A percentile compares a stretch with the other conserved stretches of the same genome.
phyloP scores from a whole-genome alignment of 2,113 vertebrate genomes.

The Isurus oxyrinchus region DNA sequence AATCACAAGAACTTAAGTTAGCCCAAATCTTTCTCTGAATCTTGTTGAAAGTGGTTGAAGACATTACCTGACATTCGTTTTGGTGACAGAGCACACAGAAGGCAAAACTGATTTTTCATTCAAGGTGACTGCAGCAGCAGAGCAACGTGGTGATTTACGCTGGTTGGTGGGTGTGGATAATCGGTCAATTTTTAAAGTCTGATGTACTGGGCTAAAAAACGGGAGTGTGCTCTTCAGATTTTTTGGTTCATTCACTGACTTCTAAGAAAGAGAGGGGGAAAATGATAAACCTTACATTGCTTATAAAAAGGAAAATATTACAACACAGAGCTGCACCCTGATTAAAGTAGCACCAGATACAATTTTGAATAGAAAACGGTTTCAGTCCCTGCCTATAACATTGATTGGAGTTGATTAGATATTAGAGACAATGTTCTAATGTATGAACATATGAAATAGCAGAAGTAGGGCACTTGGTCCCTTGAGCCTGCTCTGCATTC shows the following conservation, averaged over 20 bases:
- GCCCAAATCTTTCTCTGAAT: too few relatives aligned
- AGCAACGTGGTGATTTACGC: conserved; percentile 44
- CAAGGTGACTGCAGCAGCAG: conserved; percentile 38
- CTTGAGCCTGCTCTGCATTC: too few relatives aligned
- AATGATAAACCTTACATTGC: background rate
- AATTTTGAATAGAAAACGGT: background rate
- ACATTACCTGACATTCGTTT: conserved; percentile 81
- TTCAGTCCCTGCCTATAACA: background rate
- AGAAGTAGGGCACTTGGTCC: background rate
- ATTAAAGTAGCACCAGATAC: background rate
- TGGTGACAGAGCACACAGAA: conserved; percentile 63
- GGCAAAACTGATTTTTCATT: conserved; percentile 54
- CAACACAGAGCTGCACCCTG: background rate
- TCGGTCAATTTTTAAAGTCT: conserved; percentile 43
- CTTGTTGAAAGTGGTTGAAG: background rate
- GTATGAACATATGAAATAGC: background rate
- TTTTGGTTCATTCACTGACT: conserved; percentile 22
- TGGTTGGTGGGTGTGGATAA: conserved; percentile 47
- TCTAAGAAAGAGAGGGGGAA: conserved; percentile 48
- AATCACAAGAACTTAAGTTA: background rate
- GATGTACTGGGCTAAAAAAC: conserved; percentile 62
- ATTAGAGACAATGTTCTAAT: background rate
- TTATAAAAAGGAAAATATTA: background rate
- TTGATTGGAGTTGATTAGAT: background rate
- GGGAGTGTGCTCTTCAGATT: conserved; percentile 39